Percentiles rank a stretch among this genome's conserved stretches.
phyloP scores from a whole-genome alignment of 2,797 vertebrate species.

The Parotocinclus haroldoi region DNA sequence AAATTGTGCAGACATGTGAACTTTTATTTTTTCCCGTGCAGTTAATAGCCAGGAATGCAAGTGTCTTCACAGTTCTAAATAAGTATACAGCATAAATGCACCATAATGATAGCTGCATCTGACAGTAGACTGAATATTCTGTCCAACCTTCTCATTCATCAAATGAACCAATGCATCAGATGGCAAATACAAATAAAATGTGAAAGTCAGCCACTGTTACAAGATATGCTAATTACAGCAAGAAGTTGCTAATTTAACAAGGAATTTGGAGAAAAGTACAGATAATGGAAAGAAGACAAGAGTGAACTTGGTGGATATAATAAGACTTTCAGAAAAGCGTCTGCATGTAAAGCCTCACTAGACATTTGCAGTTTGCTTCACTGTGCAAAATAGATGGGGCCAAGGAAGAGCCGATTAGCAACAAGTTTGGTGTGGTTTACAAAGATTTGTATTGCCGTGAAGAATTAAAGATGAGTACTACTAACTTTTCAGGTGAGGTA shows the following conservation, averaged over 20 bases:
- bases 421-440: too few relatives aligned
- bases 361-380: too few relatives aligned
- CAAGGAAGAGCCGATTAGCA: too few relatives aligned
- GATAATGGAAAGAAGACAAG: slow-evolving; percentile 1
- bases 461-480: too few relatives aligned
- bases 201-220: slow-evolving; percentile 59
- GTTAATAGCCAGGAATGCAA: too few relatives aligned
- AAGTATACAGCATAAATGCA: neutral
- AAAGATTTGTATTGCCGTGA: too few relatives aligned
- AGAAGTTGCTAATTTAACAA: slow-evolving; percentile 19
- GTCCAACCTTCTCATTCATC: too few relatives aligned
- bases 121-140: slow-evolving; percentile 13
- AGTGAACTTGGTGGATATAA: slow-evolving; percentile 4
- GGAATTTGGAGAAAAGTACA: slow-evolving; percentile 15
- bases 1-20: too few relatives aligned
- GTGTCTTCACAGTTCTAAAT: too few relatives aligned
- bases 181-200: slow-evolving; percentile 71
- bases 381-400: too few relatives aligned
- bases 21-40: too few relatives aligned
- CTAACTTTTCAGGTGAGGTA: too few relatives aligned
- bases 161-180: slow-evolving; percentile 50
- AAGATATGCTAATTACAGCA: slow-evolving; percentile 53
- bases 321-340: slow-evolving; percentile 9
- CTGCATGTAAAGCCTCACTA: neutral
- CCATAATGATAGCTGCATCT: slow-evolving; percentile 3